Evolutionary conservation across 2,888 invertebrate genomes (phyloP).

Genomic region (Lasiommata megera): DNA sequence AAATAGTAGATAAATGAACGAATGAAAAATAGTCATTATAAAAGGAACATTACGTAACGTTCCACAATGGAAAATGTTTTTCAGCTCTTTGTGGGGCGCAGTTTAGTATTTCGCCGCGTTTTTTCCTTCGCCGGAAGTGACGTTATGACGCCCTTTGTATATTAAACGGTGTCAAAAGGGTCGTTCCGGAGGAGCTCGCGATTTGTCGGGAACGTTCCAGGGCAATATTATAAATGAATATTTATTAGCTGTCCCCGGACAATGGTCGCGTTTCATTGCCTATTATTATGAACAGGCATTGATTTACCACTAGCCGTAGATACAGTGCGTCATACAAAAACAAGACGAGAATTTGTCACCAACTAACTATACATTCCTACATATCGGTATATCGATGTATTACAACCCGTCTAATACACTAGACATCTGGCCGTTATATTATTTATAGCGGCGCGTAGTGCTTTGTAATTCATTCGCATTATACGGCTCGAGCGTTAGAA

Average conservation of each 20-base stretch:
- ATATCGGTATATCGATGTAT: too few species aligned
- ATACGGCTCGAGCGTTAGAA: too few species aligned
- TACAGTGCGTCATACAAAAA: too few species aligned
- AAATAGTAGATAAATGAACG: too few species aligned
- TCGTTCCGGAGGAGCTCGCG: neutral
- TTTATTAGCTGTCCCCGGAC: constrained; percentile 15
- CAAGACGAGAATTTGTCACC: too few species aligned
- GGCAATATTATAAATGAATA: constrained; percentile 21
- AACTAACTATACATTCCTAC: too few species aligned
- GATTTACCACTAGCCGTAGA: too few species aligned
- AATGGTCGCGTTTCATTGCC: neutral
- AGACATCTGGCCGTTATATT: too few species aligned
- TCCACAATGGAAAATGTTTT: neutral
- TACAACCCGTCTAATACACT: too few species aligned
- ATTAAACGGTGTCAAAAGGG: constrained; percentile 22
- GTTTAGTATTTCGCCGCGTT: neutral
- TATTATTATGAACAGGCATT: too few species aligned
- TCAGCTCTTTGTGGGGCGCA: neutral
- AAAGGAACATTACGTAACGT: neutral
- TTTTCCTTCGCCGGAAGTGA: constrained; percentile 17
- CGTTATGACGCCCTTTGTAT: constrained; percentile 25
- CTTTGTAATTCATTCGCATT: too few species aligned
- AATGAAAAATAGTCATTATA: neutral
- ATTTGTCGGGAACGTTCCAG: constrained; percentile 16
- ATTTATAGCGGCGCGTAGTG: too few species aligned